These are phyloP conservation scores for Linhomoeus sp. DNA, from an alignment of 2,888 invertebrate species.

Conservation along the genomic window DNA sequence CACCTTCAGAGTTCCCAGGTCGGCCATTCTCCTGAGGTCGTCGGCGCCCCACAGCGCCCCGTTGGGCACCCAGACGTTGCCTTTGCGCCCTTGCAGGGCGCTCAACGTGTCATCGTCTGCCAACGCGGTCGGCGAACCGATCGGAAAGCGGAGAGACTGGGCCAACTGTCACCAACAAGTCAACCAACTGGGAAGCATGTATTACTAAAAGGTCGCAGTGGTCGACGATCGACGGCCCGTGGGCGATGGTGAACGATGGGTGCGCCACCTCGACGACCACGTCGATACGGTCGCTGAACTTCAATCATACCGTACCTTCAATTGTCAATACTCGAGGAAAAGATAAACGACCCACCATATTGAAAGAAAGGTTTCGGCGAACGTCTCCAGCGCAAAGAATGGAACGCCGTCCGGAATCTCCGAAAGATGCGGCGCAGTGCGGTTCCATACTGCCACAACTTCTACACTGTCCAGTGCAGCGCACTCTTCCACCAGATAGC, in stretches of 20 bases:
- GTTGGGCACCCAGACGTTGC: conserved; percentile 33
- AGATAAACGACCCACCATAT: background rate
- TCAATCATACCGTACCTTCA: too few relatives aligned
- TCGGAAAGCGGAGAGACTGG: conserved; percentile 16
- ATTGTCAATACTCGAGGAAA: too few relatives aligned
- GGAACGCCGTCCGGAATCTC: conserved; percentile 13
- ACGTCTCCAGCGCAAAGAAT: conserved; percentile 5
- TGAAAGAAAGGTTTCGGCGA: background rate
- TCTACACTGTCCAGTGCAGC: conserved; percentile 10
- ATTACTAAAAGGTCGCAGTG: conserved; percentile 34
- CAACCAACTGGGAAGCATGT: background rate
- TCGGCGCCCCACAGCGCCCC: conserved; percentile 40
- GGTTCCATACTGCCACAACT: conserved; percentile 18
- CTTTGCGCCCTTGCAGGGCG: conserved; percentile 16
- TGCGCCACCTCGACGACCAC: conserved; percentile 38
- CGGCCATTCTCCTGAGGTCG: conserved; percentile 38
- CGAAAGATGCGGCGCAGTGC: conserved; percentile 12
- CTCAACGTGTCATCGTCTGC: conserved; percentile 29
- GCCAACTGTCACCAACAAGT: too few relatives aligned
- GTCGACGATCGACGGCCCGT: conserved; percentile 32
- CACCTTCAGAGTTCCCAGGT: conserved; percentile 33
- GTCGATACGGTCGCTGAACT: conserved; percentile 13
- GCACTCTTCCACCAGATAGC: conserved; percentile 18
- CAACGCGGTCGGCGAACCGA: conserved; percentile 39
- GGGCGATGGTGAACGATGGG: conserved; percentile 33